phyloP scores from a whole-genome alignment of 2,113 vertebrate genomes.

The Ondatra zibethicus region DNA sequence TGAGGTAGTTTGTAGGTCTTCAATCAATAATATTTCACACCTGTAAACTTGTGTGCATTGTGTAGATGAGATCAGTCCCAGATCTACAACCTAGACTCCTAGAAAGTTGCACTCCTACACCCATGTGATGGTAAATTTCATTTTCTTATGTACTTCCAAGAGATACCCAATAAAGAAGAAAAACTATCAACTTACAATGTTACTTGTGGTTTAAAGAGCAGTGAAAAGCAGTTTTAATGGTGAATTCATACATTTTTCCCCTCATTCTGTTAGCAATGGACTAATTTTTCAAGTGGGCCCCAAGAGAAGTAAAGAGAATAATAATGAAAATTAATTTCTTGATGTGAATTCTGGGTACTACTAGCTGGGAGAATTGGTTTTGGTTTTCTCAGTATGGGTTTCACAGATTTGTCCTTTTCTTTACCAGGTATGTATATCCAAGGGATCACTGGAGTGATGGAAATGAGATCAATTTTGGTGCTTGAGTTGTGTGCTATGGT shows the following conservation, averaged over 20 bases:
- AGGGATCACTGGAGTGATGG: neutral
- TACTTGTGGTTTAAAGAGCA: neutral
- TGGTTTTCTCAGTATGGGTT: neutral
- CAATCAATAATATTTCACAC: neutral
- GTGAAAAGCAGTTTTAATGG: neutral
- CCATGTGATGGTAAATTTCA: neutral
- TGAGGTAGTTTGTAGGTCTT: neutral
- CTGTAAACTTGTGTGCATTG: neutral
- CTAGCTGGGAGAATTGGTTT: neutral
- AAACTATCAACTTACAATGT: fast-evolving
- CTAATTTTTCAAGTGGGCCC: neutral
- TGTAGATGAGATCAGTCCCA: neutral
- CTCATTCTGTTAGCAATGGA: neutral
- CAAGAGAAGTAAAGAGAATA: neutral
- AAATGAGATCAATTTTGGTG: neutral
- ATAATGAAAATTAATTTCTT: neutral
- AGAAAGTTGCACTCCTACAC: neutral
- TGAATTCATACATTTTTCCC: neutral
- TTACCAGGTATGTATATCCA: fast-evolving
- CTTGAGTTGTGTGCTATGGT: neutral
- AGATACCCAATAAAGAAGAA: neutral
- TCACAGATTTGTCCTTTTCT: neutral
- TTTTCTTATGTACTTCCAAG: neutral
- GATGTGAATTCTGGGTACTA: neutral
- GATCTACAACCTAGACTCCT: neutral